These are phyloP conservation scores for Vulpes vulpes DNA, from an alignment of 2,113 vertebrate species.

Conservation along the genomic window DNA sequence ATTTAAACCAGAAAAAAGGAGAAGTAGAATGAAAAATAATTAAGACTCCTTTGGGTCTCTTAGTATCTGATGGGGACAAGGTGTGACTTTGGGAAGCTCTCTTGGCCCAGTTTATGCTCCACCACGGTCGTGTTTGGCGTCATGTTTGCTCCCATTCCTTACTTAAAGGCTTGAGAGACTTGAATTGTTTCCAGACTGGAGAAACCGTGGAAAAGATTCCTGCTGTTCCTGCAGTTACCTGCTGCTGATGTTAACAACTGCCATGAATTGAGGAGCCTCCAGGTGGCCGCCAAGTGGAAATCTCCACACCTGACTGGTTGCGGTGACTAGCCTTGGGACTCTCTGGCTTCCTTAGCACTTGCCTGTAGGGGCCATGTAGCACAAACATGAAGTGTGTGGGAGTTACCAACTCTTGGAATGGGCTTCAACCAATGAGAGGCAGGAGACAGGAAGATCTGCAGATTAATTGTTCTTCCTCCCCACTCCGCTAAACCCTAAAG, in stretches of 20 bases:
- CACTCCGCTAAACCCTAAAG: background rate
- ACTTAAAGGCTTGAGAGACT: background rate
- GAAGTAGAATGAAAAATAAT: background rate
- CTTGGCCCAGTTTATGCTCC: background rate
- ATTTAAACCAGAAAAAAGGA: constrained; percentile 23
- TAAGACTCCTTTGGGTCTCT: background rate
- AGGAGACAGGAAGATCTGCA: background rate
- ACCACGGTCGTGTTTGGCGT: background rate
- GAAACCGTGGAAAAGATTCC: background rate
- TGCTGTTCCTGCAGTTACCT: background rate
- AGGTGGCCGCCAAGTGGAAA: background rate
- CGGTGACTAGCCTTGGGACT: background rate
- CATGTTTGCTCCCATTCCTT: background rate
- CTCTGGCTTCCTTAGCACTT: background rate
- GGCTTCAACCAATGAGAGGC: background rate
- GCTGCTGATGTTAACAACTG: background rate
- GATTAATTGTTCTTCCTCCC: background rate
- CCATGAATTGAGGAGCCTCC: background rate
- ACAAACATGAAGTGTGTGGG: background rate
- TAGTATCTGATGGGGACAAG: background rate
- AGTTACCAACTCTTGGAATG: background rate
- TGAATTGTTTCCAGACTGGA: background rate
- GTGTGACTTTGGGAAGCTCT: background rate
- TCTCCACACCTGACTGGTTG: background rate
- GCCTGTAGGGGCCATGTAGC: background rate